Evolutionary conservation across 2,797 vertebrate genomes (phyloP), one percentile per base, ranked within the genome.

Genomic region (Gorsachius magnificus): DNA sequence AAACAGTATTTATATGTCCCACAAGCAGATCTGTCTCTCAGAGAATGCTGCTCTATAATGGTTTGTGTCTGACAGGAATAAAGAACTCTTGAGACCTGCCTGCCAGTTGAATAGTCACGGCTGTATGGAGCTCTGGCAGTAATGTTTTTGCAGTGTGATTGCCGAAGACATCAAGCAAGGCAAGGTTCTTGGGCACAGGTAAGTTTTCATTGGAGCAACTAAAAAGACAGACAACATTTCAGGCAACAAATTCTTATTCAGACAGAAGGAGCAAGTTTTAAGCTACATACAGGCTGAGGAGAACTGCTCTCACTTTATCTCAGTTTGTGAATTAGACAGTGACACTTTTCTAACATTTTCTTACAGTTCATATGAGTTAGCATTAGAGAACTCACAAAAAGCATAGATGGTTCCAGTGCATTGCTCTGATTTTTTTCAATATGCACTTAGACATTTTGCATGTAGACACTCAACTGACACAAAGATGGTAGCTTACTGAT

Each of bases 31-130:
- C 68, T 76, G 87, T 80, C 66, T 94, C 69, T 64, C 36, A 69
- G 61, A 92, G 93, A 83, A 83, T 75, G 75, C 64, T 93, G 81
- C 57, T 86, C 22, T 96, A 38, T 83, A 81, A 76, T 91, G 65
- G 65, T 69, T 92, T 94, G 87, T 94, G 88, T 86, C 83, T 93
- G 64, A 68, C 61, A 48, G 84, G 69, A 91, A 87, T 71, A 91
- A 90, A 95, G 91, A 91, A 58, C 81, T 88, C 85, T 83, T 87
- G 92, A 93, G 83, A 60, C 66, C 46, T 78, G 86, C 41, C 54
- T 77, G 64, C 53, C 38, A 46, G 31, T 53, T 79, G 80, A 90
- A 76, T 58, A 90, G 51, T 66, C 58, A 69, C 0, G 0, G 89
- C 80, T 82, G 51, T 71, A 53, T 38, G 53, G 75, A 90, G 53